A percentile compares a stretch with the other conserved stretches of the same genome.
These are phyloP conservation scores for Opisthocomus hoazin DNA, from an alignment of 2,113 vertebrate species.

Conservation along the genomic window DNA sequence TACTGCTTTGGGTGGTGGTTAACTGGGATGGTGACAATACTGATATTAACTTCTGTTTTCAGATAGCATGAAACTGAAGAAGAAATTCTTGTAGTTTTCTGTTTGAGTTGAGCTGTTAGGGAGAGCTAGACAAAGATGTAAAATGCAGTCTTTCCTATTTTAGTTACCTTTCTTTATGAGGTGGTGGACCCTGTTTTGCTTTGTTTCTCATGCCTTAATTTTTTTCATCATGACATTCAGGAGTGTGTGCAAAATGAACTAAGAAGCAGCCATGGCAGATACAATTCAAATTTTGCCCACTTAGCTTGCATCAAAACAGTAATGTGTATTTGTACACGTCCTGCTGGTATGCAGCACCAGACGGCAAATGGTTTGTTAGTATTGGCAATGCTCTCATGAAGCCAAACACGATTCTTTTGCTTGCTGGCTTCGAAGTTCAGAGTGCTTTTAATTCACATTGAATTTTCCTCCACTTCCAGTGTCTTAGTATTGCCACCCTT, in stretches of 20 bases:
- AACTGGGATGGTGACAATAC: not conserved
- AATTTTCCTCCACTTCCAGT: not conserved
- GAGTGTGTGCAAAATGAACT: not conserved
- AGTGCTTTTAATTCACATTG: not conserved
- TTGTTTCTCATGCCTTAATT: not conserved
- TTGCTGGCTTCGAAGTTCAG: not conserved
- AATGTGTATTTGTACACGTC: not conserved
- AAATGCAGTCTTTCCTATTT: not conserved
- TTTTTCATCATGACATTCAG: not conserved
- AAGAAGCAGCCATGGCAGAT: not conserved
- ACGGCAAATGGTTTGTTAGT: not conserved
- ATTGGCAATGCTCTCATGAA: not conserved
- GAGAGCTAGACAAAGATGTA: not conserved
- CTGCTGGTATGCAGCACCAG: not conserved
- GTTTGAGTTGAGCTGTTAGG: not conserved
- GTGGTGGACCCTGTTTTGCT: not conserved
- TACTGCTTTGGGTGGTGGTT: not conserved
- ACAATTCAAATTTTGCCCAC: not conserved
- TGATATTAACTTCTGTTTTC: not conserved
- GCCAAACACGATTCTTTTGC: not conserved
- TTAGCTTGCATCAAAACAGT: not conserved
- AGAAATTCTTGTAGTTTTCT: not conserved
- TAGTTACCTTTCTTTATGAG: not conserved
- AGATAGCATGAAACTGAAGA: not conserved
- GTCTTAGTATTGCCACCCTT: not conserved